Evolutionary conservation across 2,113 vertebrate genomes (phyloP).

Genomic region (Chamaetylas fuelleborni): DNA sequence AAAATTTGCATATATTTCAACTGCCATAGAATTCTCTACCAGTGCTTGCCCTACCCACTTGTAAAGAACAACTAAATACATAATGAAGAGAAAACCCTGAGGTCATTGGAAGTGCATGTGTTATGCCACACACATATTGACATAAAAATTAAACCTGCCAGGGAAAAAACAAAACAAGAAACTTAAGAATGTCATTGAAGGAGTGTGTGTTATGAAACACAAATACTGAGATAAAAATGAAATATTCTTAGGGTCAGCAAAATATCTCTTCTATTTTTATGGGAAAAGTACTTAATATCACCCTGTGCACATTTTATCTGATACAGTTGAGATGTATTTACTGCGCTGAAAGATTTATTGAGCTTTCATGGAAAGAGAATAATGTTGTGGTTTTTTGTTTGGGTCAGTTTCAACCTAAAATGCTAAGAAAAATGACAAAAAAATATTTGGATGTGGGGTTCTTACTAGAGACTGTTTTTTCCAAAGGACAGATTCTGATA

Average conservation of each 20-base stretch:
- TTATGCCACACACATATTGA: background rate
- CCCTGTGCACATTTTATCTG: background rate
- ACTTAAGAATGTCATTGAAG: background rate
- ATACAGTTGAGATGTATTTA: background rate
- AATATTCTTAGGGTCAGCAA: background rate
- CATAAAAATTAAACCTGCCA: background rate
- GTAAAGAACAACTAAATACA: background rate
- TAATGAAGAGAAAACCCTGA: background rate
- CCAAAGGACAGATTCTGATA: slow-evolving; percentile 16
- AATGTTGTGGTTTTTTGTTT: background rate
- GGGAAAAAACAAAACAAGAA: background rate
- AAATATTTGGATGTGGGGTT: background rate
- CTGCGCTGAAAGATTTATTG: background rate
- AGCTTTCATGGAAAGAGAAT: slow-evolving; percentile 15
- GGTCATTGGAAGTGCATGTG: background rate
- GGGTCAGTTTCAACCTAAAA: slow-evolving; percentile 19
- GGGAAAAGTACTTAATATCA: slow-evolving; percentile 22
- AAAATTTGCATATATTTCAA: background rate
- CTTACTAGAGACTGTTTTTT: background rate
- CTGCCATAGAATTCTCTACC: background rate
- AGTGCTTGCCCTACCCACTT: background rate
- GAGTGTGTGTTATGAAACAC: background rate
- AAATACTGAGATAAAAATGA: background rate
- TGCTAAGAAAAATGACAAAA: slow-evolving; percentile 3
- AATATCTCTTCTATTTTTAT: background rate